These are phyloP conservation scores for Microtus oregoni DNA, from an alignment of 2,113 vertebrate species.

Conservation along the genomic window DNA sequence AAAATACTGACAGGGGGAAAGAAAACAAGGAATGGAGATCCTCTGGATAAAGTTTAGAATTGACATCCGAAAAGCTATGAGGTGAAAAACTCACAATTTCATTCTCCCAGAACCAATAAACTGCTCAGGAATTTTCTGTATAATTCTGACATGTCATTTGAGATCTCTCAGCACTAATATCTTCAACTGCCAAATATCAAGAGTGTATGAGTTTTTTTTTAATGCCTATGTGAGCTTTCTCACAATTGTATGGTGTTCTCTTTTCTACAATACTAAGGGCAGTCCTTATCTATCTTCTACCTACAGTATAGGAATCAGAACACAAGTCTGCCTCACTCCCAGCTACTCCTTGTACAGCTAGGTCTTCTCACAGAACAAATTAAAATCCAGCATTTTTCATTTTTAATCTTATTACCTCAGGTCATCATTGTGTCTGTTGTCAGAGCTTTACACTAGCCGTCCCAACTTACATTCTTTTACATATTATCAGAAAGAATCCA, in stretches of 20 bases:
- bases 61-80: neutral
- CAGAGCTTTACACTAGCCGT: neutral
- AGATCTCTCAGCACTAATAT: conserved; percentile 7
- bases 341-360: neutral
- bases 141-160: neutral
- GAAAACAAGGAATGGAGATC: neutral
- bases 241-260: neutral
- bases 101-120: neutral
- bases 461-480: neutral
- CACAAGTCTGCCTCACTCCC: neutral
- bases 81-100: neutral
- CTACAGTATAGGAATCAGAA: neutral
- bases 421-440: neutral
- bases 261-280: neutral
- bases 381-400: neutral
- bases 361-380: neutral
- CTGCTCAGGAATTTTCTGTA: neutral
- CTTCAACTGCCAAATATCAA: neutral
- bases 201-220: neutral
- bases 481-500: neutral
- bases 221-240: neutral
- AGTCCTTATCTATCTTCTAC: neutral
- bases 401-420: neutral
- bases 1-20: neutral
- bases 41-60: neutral